Base-by-base conservation (phyloP, 2,888 invertebrate genomes). In the Agrilus cyanescens region DNA sequence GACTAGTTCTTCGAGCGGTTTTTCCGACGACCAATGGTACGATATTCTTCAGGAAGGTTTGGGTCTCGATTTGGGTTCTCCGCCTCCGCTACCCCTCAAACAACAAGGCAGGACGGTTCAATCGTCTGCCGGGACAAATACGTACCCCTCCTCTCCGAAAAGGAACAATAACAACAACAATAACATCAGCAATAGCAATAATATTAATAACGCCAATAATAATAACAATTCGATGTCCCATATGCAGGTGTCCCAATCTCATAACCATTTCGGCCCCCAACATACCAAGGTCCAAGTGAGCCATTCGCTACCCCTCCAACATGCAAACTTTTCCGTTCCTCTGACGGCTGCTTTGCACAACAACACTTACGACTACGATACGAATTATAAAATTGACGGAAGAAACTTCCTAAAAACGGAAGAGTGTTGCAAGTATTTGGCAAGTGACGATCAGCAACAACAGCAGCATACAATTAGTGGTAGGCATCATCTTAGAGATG, bases 1-100 rank as follows among this genome's bases (percentile, higher is more conserved):
- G 67, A 76, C 76, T 13, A 75, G 75, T 59, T 75, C 75, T 46
- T 76, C 76, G 48, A 76, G 75, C 56, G 77, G 77, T 37, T 76
- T 78, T 57, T 76, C 76, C 40, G 76, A 79, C 53, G 79, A 80
- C 54, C 72, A 77, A 55, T 81, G 80, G 80, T 73, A 74, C 52
- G 75, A 75, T 49, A 61, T 74, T 31, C 53, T 73, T 12, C 63
- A 61, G 41, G 75, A 72, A 45, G 58, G 65, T 12, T 57, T 66
- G 32, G 70, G 71, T 43, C 62, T 65, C 33, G 65, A 71, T 41
- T 62, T 68, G 37, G 69, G 69, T 13, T 63, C 72, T 2, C 72
- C 74, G n/a, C 73, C 74, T 1, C 73, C 75, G 2, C 58, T 75
- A 7, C 75, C 75, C 2, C 68, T 68, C 2, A 63, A 72, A 59